Percentiles rank a stretch among this genome's conserved stretches.
Conservation (phyloP, 2,113 vertebrate species). For the Peromyscus leucopus region DNA sequence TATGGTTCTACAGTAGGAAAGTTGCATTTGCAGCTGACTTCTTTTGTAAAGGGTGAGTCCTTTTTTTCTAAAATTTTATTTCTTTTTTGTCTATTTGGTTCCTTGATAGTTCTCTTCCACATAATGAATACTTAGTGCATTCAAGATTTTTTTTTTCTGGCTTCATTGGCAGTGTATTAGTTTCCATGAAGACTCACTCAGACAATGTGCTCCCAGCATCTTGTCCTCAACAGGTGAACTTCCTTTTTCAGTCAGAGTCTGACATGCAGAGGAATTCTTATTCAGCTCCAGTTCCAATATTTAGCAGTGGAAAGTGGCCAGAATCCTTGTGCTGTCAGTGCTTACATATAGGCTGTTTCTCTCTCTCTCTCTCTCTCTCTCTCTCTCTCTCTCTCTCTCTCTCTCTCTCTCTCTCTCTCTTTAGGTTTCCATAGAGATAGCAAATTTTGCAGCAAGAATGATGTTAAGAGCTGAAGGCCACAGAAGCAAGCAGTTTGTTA, state of each 20-base stretch:
- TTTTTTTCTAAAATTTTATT: constrained; percentile 40
- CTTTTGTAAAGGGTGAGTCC: constrained; percentile 28
- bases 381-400: background rate
- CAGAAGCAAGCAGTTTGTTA: background rate
- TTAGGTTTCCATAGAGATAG: background rate
- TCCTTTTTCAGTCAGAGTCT: constrained; percentile 19
- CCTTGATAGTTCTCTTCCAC: background rate
- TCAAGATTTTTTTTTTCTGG: background rate
- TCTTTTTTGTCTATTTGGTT: background rate
- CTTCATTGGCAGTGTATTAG: background rate
- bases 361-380: background rate
- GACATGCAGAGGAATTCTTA: background rate
- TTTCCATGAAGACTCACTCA: constrained; percentile 43
- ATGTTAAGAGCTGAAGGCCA: background rate
- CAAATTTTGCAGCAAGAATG: background rate
- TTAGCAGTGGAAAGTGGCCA: constrained; percentile 10
- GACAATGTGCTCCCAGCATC: background rate
- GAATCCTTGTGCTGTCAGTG: background rate
- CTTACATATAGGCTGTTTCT: background rate
- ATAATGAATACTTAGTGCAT: constrained; percentile 8
- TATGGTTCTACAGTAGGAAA: background rate
- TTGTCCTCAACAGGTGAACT: background rate
- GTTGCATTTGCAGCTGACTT: background rate
- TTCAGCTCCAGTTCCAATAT: background rate
- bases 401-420: background rate